Evolutionary conservation across 2,797 vertebrate species (phyloP).

Genomic region (Anguilla pacifica): DNA sequence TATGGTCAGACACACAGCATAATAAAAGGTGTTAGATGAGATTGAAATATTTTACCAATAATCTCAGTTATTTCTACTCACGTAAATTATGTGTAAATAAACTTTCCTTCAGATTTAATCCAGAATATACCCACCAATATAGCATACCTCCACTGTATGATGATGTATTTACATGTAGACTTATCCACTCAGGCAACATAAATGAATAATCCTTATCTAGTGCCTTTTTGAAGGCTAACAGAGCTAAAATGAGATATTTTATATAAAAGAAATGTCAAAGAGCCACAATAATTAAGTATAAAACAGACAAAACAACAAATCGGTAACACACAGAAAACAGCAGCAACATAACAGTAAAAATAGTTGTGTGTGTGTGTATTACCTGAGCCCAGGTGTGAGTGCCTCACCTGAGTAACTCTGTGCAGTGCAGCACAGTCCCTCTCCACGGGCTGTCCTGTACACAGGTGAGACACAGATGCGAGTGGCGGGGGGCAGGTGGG

Average conservation of each 20-base stretch:
- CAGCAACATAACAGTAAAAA: neutral
- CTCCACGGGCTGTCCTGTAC: conserved; percentile 62
- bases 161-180: neutral
- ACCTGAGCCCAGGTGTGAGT: neutral
- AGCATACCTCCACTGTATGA: neutral
- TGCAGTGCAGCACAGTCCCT: conserved; percentile 65
- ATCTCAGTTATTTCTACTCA: neutral
- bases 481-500: conserved; percentile 46
- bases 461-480: conserved; percentile 69
- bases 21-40: neutral
- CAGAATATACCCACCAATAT: too few species aligned
- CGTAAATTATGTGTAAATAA: neutral
- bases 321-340: neutral
- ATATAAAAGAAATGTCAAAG: neutral
- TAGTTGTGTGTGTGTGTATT: neutral
- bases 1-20: neutral
- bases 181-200: neutral
- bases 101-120: too few species aligned
- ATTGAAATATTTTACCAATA: neutral
- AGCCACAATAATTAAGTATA: neutral
- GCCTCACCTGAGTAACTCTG: conserved; percentile 41
- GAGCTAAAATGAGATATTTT: neutral
- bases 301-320: neutral
- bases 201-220: neutral
- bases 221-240: too few species aligned